Percentiles rank a stretch among this genome's conserved stretches.
phyloP scores from a whole-genome alignment of 2,113 vertebrate species.

The Pygoscelis adeliae region DNA sequence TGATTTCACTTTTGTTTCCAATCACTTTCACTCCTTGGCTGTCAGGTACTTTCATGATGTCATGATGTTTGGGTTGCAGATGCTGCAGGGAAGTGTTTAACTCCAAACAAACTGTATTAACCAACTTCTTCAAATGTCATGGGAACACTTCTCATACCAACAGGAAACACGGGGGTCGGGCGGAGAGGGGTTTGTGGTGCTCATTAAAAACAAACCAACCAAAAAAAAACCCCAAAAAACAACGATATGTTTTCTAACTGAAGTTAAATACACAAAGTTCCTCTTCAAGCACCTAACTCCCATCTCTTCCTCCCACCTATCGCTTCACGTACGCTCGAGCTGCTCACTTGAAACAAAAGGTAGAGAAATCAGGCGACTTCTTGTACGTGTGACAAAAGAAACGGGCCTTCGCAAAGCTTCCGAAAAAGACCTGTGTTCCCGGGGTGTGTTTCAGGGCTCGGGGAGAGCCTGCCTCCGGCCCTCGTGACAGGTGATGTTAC shows the following conservation, averaged over 20 bases:
- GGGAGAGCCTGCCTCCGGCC: not conserved
- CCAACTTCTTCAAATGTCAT: conserved; percentile 14
- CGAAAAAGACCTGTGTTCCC: not conserved
- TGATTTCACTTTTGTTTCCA: conserved; percentile 5
- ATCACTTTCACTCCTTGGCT: conserved; percentile 14
- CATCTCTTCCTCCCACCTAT: not conserved
- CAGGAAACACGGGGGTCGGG: too few species aligned
- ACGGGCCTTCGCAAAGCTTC: not conserved
- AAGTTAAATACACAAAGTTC: not conserved
- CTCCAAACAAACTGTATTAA: conserved; percentile 38
- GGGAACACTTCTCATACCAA: not conserved
- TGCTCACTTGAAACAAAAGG: not conserved
- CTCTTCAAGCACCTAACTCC: not conserved
- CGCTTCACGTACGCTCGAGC: not conserved
- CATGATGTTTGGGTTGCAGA: conserved; percentile 40
- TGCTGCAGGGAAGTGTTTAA: conserved; percentile 30
- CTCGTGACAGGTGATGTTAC: not conserved
- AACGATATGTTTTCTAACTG: not conserved
- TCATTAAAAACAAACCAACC: too few species aligned
- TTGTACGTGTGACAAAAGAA: not conserved
- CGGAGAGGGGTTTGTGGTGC: too few species aligned
- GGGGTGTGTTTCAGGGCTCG: not conserved
- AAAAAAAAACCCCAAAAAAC: too few species aligned
- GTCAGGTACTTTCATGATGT: conserved; percentile 18
- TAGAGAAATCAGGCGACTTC: not conserved